phyloP scores from a whole-genome alignment of 2,113 vertebrate species.

The Sturnira hondurensis region DNA sequence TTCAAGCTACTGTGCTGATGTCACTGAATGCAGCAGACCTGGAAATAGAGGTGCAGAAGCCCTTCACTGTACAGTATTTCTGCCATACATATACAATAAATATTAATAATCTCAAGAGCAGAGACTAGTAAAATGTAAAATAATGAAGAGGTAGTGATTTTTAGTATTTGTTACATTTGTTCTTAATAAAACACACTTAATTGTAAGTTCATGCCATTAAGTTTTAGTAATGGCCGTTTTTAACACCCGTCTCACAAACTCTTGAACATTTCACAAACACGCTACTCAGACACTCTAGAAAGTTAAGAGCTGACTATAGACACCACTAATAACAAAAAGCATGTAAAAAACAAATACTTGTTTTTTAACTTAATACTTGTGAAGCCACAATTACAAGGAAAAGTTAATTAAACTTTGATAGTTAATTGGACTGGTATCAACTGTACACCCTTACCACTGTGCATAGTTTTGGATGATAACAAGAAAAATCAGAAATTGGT shows the following conservation, averaged over 20 bases:
- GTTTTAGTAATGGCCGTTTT: background rate
- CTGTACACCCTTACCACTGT: background rate
- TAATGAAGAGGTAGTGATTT: background rate
- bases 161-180: background rate
- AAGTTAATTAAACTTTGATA: background rate
- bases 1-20: background rate
- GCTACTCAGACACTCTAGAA: background rate
- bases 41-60: rapidly evolving
- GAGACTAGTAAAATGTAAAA: background rate
- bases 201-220: background rate
- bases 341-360: background rate
- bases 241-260: background rate
- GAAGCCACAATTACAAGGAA: background rate
- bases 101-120: background rate
- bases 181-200: background rate
- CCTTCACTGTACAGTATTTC: background rate
- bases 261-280: background rate
- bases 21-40: too few relatives aligned
- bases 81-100: rapidly evolving
- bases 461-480: background rate
- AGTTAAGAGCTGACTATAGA: background rate
- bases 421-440: background rate
- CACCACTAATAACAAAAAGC: background rate
- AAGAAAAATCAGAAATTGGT: background rate
- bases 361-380: background rate